Conservation (phyloP, 2,888 invertebrate species). For the Oithona nana region DNA sequence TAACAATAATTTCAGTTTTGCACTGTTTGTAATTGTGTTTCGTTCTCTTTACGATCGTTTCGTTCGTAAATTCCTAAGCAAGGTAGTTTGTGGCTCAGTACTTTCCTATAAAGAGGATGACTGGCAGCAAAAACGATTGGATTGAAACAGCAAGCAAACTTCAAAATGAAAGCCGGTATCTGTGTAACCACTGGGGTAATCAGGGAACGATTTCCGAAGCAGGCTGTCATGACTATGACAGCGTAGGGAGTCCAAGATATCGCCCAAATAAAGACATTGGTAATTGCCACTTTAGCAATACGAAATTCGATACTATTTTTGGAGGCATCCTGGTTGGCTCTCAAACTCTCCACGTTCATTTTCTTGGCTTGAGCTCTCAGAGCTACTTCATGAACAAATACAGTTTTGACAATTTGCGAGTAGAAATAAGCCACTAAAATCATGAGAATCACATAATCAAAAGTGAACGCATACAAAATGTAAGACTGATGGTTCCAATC, state of each 20-base stretch:
- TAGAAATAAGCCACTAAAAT: slow-evolving; percentile 40
- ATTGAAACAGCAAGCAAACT: slow-evolving; percentile 8
- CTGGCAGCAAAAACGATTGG: slow-evolving; percentile 15
- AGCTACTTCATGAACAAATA: slow-evolving; percentile 58
- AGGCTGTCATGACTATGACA: slow-evolving; percentile 23
- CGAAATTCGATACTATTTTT: slow-evolving; percentile 19
- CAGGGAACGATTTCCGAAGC: slow-evolving; percentile 21
- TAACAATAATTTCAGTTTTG: too few species aligned
- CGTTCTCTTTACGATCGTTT: not conserved
- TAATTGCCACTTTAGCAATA: slow-evolving; percentile 21
- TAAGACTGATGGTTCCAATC: slow-evolving; percentile 37
- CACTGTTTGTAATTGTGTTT: too few species aligned
- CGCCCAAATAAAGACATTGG: slow-evolving; percentile 21
- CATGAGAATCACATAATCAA: slow-evolving; percentile 34
- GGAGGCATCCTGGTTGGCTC: slow-evolving; percentile 33
- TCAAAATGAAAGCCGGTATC: slow-evolving; percentile 27
- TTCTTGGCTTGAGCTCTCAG: slow-evolving; percentile 83
- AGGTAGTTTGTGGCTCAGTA: slow-evolving; percentile 1
- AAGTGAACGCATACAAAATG: slow-evolving; percentile 32
- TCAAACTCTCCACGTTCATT: slow-evolving; percentile 73
- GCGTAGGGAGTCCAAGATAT: slow-evolving; percentile 25
- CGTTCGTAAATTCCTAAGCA: not conserved
- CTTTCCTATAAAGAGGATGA: slow-evolving; percentile 14
- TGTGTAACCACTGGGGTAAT: slow-evolving; percentile 20
- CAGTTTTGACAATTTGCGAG: slow-evolving; percentile 47